A percentile compares a stretch with the other conserved stretches of the same genome.
These are phyloP conservation scores for Enteromius unitaeniatus DNA, from an alignment of 2,797 vertebrate species.

Conservation along the genomic window DNA sequence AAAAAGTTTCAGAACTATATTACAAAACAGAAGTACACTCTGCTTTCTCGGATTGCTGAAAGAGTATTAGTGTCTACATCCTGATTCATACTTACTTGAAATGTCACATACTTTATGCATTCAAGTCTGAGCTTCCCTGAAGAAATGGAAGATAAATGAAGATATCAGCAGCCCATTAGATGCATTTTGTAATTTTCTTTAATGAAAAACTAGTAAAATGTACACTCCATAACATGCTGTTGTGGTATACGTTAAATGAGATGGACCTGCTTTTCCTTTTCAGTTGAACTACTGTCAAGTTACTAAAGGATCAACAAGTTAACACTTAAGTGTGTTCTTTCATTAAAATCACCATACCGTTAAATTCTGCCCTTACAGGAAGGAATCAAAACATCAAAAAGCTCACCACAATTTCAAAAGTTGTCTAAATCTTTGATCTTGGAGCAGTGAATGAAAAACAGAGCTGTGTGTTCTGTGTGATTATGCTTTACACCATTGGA, in stretches of 20 bases:
- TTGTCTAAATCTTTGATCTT: slow-evolving; percentile 3
- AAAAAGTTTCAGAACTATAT: background rate
- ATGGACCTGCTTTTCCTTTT: background rate
- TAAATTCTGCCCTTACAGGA: background rate
- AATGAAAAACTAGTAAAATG: background rate
- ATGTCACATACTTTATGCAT: background rate
- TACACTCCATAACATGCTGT: background rate
- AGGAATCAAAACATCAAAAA: background rate
- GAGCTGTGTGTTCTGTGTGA: background rate
- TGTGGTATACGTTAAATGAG: background rate
- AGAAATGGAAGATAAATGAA: background rate
- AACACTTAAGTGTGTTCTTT: background rate
- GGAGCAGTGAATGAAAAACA: background rate
- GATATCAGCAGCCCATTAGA: background rate
- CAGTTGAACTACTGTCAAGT: background rate
- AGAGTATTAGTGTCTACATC: background rate
- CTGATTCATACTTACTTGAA: no score
- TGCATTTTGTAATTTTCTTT: background rate
- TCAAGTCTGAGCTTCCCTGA: background rate
- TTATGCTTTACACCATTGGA: background rate
- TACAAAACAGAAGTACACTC: background rate
- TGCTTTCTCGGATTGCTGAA: background rate
- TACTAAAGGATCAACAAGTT: background rate
- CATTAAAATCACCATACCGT: background rate
- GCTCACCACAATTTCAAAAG: slow-evolving; percentile 15